Evolutionary conservation across 2,797 vertebrate species (phyloP).

Genomic region (Propithecus deckenii): DNA sequence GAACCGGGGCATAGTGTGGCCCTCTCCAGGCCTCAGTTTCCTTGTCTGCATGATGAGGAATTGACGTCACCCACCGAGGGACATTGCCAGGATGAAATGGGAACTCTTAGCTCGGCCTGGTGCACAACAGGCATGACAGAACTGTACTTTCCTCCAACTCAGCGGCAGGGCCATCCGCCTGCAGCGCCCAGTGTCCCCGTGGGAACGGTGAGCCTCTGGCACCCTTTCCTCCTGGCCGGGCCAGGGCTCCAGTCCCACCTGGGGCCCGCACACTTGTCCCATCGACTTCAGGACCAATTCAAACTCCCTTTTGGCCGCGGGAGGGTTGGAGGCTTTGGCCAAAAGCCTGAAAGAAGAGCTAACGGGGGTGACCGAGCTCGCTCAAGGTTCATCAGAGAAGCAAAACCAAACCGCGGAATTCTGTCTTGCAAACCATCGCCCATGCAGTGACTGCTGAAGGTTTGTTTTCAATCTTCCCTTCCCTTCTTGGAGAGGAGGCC

Average conservation of each 20-base stretch:
- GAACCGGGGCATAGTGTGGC: constrained; percentile 14
- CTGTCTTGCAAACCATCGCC: not conserved
- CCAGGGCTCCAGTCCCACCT: not conserved
- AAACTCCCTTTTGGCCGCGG: not conserved
- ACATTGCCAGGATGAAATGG: accelerated
- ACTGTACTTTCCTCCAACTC: not conserved
- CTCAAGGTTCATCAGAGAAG: not conserved
- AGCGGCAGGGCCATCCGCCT: accelerated
- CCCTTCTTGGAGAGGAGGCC: not conserved
- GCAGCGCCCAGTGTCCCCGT: not conserved
- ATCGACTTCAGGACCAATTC: not conserved
- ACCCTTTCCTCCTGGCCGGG: not conserved
- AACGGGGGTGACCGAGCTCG: not conserved
- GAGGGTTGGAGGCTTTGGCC: not conserved
- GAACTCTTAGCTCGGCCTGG: not conserved
- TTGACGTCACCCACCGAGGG: accelerated
- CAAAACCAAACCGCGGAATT: not conserved
- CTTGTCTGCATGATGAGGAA: not conserved
- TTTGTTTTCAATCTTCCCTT: not conserved
- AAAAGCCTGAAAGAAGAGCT: not conserved
- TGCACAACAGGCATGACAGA: accelerated
- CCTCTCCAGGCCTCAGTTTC: accelerated
- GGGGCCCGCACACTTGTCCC: not conserved
- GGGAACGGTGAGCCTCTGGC: too few relatives aligned
- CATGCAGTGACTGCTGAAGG: not conserved